Percentiles rank a stretch among this genome's conserved stretches.
These are phyloP conservation scores for Heteromurus nitidus DNA, from an alignment of 2,888 invertebrate genomes.

Conservation along the genomic window DNA sequence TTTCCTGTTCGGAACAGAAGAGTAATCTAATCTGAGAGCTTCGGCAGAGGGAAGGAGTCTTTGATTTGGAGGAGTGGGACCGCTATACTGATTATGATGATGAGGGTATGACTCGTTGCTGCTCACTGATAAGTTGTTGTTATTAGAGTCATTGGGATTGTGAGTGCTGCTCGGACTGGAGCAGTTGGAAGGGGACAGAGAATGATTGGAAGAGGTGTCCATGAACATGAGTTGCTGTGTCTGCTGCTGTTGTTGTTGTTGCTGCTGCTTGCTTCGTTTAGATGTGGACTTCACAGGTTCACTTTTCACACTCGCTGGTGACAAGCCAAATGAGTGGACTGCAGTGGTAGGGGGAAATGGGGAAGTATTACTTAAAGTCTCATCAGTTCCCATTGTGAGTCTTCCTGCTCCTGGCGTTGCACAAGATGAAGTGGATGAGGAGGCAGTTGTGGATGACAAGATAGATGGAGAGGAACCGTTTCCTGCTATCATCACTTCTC, in stretches of 20 bases:
- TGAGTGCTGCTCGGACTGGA: slow-evolving; percentile 63
- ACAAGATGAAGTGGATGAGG: slow-evolving; percentile 44
- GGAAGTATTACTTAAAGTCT: slow-evolving; percentile 47
- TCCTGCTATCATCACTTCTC: slow-evolving; percentile 43
- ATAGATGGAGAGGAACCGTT: slow-evolving; percentile 48
- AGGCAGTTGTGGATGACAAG: slow-evolving; percentile 50
- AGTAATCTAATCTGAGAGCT: slow-evolving; percentile 58
- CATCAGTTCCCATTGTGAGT: slow-evolving; percentile 46
- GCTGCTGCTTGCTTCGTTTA: slow-evolving; percentile 46
- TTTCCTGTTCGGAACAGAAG: slow-evolving; percentile 17
- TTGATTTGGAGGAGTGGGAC: slow-evolving; percentile 2
- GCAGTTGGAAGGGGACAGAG: slow-evolving; percentile 56
- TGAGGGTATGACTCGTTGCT: slow-evolving; percentile 54
- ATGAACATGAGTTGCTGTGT: slow-evolving; percentile 46
- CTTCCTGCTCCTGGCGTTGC: slow-evolving; percentile 27
- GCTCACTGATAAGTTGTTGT: slow-evolving; percentile 54
- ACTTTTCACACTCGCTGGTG: slow-evolving; percentile 54
- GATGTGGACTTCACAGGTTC: slow-evolving; percentile 45
- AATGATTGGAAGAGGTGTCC: slow-evolving; percentile 62
- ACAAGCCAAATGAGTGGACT: slow-evolving; percentile 52
- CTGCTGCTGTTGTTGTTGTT: slow-evolving; percentile 33
- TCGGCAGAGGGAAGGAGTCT: slow-evolving; percentile 52
- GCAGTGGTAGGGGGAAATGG: slow-evolving; percentile 46
- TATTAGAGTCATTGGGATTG: slow-evolving; percentile 64
- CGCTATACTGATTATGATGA: slow-evolving; percentile 37